Conservation (phyloP, 2,888 invertebrate species). For the Thecocarcelia acutangulata region DNA sequence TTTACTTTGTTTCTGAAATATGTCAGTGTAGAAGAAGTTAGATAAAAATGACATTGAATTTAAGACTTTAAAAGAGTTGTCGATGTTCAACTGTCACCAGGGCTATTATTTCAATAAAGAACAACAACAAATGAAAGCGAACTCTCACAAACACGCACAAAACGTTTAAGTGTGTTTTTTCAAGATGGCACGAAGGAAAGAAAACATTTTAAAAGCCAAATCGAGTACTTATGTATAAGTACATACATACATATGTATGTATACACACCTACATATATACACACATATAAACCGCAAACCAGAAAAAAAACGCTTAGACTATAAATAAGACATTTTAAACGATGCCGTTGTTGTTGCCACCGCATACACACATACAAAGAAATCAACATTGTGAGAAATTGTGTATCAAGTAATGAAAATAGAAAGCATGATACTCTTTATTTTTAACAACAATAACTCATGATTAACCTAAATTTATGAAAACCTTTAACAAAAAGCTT, state of each 20-base stretch:
- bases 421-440: not conserved
- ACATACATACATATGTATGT: too few relatives aligned
- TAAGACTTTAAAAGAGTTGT: constrained; percentile 30
- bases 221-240: too few relatives aligned
- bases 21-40: not conserved
- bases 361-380: too few relatives aligned
- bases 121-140: not conserved
- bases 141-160: not conserved
- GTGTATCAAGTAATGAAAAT: constrained; percentile 21
- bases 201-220: not conserved
- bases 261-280: too few relatives aligned
- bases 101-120: constrained; percentile 10
- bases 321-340: not conserved
- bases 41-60: constrained; percentile 37
- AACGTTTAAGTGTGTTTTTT: not conserved
- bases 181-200: not conserved
- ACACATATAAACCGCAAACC: not conserved
- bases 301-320: not conserved
- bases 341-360: not conserved
- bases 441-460: constrained; percentile 13
- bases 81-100: constrained; percentile 31
- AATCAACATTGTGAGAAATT: not conserved
- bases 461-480: constrained; percentile 9
- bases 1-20: too few relatives aligned
- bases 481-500: not conserved